phyloP scores from a whole-genome alignment of 2,888 invertebrate species.

The Rhagonycha fulva region DNA sequence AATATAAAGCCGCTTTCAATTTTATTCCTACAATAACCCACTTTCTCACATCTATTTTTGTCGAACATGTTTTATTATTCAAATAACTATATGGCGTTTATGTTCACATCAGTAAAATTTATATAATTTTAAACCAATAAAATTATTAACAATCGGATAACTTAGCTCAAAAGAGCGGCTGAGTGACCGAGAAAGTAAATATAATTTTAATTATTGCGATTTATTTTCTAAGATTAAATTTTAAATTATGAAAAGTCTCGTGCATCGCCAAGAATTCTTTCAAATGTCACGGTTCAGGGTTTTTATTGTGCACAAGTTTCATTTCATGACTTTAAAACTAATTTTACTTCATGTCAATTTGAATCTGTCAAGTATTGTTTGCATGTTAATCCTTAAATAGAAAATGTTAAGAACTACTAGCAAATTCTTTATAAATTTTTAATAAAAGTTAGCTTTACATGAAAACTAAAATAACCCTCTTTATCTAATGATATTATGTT shows the following conservation, averaged over 20 bases:
- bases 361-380: background rate
- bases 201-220: background rate
- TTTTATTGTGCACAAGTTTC: background rate
- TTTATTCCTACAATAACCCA: background rate
- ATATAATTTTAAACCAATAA: background rate
- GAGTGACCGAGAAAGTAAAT: too few relatives aligned
- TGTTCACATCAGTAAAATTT: background rate
- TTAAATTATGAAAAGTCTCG: background rate
- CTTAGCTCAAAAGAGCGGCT: background rate
- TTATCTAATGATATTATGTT: background rate
- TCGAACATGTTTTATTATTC: background rate
- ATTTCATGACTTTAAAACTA: constrained; percentile 1
- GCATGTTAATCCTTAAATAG: background rate
- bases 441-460: background rate
- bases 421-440: background rate
- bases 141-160: background rate
- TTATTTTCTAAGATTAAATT: background rate
- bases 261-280: background rate
- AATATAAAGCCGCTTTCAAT: background rate
- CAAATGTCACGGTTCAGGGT: background rate
- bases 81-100: background rate
- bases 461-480: background rate
- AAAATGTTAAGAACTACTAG: background rate
- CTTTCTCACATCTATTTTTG: background rate
- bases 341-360: background rate